Evolutionary conservation across 2,888 invertebrate species (phyloP), one percentile per base, ranked within the genome.

Genomic region (Drosophila fulvimacula): DNA sequence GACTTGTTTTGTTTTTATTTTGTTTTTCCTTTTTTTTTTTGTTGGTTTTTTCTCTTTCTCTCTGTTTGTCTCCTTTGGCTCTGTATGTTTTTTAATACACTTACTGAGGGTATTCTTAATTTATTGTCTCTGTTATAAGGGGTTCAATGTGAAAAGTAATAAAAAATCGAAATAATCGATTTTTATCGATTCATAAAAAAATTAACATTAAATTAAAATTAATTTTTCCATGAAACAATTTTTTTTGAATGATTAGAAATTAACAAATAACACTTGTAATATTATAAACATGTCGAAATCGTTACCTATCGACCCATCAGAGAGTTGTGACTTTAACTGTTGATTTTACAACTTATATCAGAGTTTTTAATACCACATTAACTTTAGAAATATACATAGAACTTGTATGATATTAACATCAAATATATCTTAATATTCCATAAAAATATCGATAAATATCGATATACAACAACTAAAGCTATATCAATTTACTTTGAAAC

Each of bases 1-100:
- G 71, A 63, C 76, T 49, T 69, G 60, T 58, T 72, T 58, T 72
- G 36, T 71, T 75, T 55, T 67, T 60, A 27, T 46, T 27, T 46
- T 27, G 59, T 53, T 46, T 51, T 61, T 5, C n/a, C 19, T 49
- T 19, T 38, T n/a, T 30, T 41, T 70, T 60, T 60, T 60, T 49
- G 19, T 62, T 59, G 27, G 0, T 30, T 30, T 30, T 30, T 27
- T 27, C 1, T 30, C 27, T 68, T 36, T 11, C 49, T 38, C 46
- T 73, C 64, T 77, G 73, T 77, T 76, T 76, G 56, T 24, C 56
- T 11, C 44, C 27, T 32, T 38, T 17, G 19, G 41, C 3, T 30
- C 38, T 17, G 65, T 53, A 11, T 15, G 24, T 24, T 30, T 32
- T 49, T 32, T 15, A 15, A 51, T 51, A 34, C 51, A 7, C 51